A percentile compares a stretch with the other conserved stretches of the same genome.
These are phyloP conservation scores for Hippopotamus amphibius DNA, from an alignment of 2,113 vertebrate species.

Conservation along the genomic window DNA sequence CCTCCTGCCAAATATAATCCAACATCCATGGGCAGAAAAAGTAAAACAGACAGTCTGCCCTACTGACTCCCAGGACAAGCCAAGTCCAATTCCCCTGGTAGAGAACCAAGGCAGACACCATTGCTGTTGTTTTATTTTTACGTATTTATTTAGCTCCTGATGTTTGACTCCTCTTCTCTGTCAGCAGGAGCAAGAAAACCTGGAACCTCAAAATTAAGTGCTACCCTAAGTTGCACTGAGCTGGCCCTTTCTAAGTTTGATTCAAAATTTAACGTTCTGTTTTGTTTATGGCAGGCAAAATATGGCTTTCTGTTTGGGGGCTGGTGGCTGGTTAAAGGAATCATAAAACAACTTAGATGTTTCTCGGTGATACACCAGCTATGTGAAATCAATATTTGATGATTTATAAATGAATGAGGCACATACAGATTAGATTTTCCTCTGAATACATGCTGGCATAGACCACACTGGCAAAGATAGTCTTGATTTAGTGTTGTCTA, in stretches of 20 bases:
- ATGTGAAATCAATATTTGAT: conserved; percentile 54
- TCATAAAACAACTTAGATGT: background rate
- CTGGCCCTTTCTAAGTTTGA: background rate
- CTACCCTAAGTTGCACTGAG: background rate
- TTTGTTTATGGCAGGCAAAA: conserved; percentile 50
- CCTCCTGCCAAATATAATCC: background rate
- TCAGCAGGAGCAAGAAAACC: background rate
- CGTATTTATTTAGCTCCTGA: background rate
- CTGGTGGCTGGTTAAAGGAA: conserved; percentile 18
- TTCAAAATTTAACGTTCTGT: conserved; percentile 41
- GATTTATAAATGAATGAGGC: conserved; percentile 55
- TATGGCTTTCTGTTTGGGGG: background rate
- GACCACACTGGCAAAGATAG: background rate
- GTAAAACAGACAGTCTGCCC: background rate
- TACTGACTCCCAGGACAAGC: background rate
- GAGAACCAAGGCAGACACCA: background rate
- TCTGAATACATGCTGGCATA: background rate
- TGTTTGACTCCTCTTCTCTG: background rate
- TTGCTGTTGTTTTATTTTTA: background rate
- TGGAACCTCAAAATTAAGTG: background rate
- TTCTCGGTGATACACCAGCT: conserved; percentile 24
- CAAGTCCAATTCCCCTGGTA: background rate
- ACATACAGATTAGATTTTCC: conserved; percentile 44
- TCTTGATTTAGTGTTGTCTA: background rate
- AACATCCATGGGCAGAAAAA: background rate